These are phyloP conservation scores for Pachyuromys duprasi DNA, from an alignment of 2,797 vertebrate species.

Conservation along the genomic window DNA sequence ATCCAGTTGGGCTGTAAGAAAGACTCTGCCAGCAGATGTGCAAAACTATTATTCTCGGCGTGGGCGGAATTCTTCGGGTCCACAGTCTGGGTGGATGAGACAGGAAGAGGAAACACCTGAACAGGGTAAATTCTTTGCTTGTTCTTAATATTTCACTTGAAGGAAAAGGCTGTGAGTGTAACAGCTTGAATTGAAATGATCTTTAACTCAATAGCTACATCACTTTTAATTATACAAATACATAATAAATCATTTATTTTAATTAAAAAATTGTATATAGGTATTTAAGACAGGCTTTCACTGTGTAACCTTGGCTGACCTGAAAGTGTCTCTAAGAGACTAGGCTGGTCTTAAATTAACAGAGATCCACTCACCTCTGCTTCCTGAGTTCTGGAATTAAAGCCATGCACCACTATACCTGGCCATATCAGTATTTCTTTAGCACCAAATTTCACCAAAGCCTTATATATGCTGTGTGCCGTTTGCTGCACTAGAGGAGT, in stretches of 20 bases:
- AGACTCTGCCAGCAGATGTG: slow-evolving; percentile 97
- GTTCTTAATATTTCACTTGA: not conserved
- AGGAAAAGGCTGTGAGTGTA: not conserved
- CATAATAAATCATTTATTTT: not conserved
- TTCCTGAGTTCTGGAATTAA: not conserved
- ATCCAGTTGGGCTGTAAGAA: slow-evolving; percentile 97
- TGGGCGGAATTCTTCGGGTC: slow-evolving; percentile 89
- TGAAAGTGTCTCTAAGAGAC: not conserved
- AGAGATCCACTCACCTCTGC: not conserved
- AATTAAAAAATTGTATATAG: too few species aligned
- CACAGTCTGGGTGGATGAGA: slow-evolving; percentile 91
- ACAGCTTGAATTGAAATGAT: slow-evolving; percentile 45
- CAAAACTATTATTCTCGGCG: slow-evolving; percentile 98
- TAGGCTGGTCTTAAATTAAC: not conserved
- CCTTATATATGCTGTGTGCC: not conserved
- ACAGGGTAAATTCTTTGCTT: slow-evolving; percentile 85
- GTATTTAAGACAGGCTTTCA: not conserved
- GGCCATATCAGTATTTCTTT: not conserved
- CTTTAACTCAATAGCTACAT: not conserved
- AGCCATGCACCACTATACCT: not conserved
- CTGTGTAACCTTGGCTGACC: not conserved
- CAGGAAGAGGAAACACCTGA: slow-evolving; percentile 92
- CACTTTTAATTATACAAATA: slow-evolving; percentile 5
- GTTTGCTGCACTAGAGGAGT: not conserved
- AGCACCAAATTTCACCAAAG: not conserved